Evolutionary conservation across 2,797 vertebrate genomes (phyloP).

Genomic region (Pempheris klunzingeri): DNA sequence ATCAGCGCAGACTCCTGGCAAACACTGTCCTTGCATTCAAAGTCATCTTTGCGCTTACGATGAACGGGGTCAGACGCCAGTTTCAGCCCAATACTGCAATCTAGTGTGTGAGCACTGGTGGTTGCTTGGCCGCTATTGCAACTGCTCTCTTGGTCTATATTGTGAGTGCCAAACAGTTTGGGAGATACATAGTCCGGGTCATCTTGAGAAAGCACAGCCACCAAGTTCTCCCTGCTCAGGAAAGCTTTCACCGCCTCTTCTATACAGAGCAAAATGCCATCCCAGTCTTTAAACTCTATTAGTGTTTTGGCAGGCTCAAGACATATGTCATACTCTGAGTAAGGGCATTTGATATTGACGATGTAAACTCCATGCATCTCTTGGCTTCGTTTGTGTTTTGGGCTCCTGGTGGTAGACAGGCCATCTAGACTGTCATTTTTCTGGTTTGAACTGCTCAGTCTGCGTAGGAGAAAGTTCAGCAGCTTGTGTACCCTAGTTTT

Average conservation of each 20-base stretch:
- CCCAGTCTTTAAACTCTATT: constrained; percentile 97
- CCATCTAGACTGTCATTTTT: constrained; percentile 79
- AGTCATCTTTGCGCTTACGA: constrained; percentile 65
- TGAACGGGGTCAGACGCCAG: constrained; percentile 89
- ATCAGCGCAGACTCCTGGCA: constrained; percentile 20
- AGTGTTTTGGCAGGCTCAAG: constrained; percentile 95
- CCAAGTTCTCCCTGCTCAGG: constrained; percentile 90
- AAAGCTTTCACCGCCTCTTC: constrained; percentile 92
- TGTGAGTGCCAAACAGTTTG: constrained; percentile 66
- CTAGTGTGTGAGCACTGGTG: constrained; percentile 67
- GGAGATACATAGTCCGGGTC: constrained; percentile 83
- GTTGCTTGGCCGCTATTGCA: constrained; percentile 67
- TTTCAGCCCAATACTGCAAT: constrained; percentile 81
- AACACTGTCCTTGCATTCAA: constrained; percentile 13
- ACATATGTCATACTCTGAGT: constrained; percentile 93
- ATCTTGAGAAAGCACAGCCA: constrained; percentile 85
- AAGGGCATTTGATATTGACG: constrained; percentile 90
- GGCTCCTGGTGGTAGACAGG: constrained; percentile 76
- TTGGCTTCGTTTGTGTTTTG: constrained; percentile 84
- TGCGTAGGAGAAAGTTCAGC: constrained; percentile 91
- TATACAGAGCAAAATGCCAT: constrained; percentile 87
- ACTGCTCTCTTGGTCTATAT: constrained; percentile 57
- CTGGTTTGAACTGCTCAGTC: constrained; percentile 86
- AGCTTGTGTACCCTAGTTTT: constrained; percentile 95
- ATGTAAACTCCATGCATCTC: constrained; percentile 91